These are phyloP conservation scores for Manis crassicaudata DNA, from an alignment of 2,797 vertebrate genomes.

Conservation along the genomic window DNA sequence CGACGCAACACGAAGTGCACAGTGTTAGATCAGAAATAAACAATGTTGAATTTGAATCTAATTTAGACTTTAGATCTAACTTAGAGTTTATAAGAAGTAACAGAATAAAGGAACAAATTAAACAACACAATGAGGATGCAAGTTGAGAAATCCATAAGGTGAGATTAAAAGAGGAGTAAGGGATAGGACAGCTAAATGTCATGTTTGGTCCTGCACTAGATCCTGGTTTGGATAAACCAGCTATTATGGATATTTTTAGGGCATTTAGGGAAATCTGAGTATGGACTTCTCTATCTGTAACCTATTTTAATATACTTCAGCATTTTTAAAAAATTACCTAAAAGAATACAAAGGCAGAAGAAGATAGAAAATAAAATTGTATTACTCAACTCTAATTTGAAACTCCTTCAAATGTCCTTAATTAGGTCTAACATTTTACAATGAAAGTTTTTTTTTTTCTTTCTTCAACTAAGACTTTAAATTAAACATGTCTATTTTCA, in stretches of 20 bases:
- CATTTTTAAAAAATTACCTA: neutral
- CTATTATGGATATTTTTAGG: neutral
- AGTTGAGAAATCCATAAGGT: neutral
- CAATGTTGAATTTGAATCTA: neutral
- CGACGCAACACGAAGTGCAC: neutral
- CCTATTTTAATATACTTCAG: constrained; percentile 6
- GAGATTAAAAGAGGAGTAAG: constrained; percentile 8
- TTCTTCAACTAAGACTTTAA: constrained; percentile 45
- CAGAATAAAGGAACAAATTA: constrained; percentile 22
- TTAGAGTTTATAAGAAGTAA: constrained; percentile 39
- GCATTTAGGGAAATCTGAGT: neutral
- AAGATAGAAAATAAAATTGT: constrained; percentile 33
- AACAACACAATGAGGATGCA: neutral
- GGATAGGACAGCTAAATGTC: neutral
- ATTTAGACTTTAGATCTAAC: constrained; percentile 48
- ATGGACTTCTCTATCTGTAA: neutral
- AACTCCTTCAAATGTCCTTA: constrained; percentile 47
- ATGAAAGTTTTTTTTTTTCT: constrained; percentile 12
- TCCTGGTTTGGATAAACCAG: neutral
- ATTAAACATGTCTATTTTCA: neutral
- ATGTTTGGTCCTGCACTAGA: neutral
- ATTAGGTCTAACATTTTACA: constrained; percentile 34
- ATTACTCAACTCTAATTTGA: constrained; percentile 30
- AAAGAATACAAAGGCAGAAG: constrained; percentile 25
- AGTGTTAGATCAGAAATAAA: constrained; percentile 22